Conservation (phyloP, 64 coral and sea anemone species). For the Montipora foliosa region DNA sequence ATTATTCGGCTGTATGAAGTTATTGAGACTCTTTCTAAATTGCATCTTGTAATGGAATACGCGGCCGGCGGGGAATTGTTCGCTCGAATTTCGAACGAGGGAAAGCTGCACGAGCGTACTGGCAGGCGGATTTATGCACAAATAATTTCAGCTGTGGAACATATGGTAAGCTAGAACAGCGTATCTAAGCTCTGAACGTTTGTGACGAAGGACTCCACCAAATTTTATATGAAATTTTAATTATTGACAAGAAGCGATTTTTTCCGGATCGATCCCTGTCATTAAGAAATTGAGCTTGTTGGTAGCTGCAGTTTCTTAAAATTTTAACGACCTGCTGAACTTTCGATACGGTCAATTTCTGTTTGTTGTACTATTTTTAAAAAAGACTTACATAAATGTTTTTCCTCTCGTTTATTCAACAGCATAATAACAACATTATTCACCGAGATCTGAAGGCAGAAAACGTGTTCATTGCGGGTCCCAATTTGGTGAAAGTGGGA, state of each 20-base stretch:
- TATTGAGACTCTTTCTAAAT: slow-evolving; percentile 93
- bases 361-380: too few relatives aligned
- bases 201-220: not conserved
- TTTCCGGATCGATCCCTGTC: not conserved
- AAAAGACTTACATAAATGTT: not conserved
- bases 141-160: slow-evolving; percentile 90
- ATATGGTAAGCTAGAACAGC: slow-evolving; percentile 88
- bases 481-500: slow-evolving; percentile 96
- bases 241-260: not conserved
- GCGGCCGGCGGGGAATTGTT: slow-evolving; percentile 93
- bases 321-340: not conserved
- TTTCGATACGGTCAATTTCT: not conserved
- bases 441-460: slow-evolving; percentile 98
- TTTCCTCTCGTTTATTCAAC: slow-evolving; percentile 17
- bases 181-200: not conserved
- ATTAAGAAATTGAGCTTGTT: not conserved
- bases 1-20: slow-evolving; percentile 98
- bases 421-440: slow-evolving; percentile 98
- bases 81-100: slow-evolving; percentile 97
- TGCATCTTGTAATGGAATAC: slow-evolving; percentile 97
- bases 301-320: not conserved
- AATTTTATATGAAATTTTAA: not conserved
- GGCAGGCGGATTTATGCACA: slow-evolving; percentile 89
- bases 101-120: slow-evolving; percentile 88
- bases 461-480: slow-evolving; percentile 96